Conservation (phyloP, 2,113 vertebrate genomes). For the Tylochromis polylepis region DNA sequence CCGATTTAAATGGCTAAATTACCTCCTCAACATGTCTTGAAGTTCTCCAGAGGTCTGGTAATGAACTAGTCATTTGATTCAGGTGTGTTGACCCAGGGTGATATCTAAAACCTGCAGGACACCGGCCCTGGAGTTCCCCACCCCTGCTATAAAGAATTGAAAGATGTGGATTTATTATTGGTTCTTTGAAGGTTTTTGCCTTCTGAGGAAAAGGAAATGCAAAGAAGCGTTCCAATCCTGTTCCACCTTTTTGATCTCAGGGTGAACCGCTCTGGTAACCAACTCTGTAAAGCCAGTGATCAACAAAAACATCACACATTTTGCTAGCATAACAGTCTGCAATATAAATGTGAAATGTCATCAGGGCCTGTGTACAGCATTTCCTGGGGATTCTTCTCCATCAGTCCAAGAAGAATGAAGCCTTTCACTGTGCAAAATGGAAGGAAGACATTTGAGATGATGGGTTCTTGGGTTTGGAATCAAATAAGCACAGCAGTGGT, state of each 20-base stretch:
- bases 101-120: too few species aligned
- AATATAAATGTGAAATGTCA: background rate
- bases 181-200: background rate
- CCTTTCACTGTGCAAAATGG: background rate
- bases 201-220: background rate
- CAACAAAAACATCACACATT: background rate
- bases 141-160: background rate
- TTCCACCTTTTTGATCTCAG: background rate
- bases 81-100: too few species aligned
- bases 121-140: too few species aligned
- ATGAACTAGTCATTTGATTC: too few species aligned
- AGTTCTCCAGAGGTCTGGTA: too few species aligned
- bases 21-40: too few species aligned
- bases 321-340: background rate
- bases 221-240: background rate
- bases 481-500: conserved; percentile 42
- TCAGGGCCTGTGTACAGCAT: background rate
- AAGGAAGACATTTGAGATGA: conserved; percentile 15
- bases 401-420: background rate
- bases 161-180: background rate
- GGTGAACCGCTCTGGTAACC: background rate
- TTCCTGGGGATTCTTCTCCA: background rate
- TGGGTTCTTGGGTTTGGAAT: conserved; percentile 38
- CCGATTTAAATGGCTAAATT: too few species aligned
- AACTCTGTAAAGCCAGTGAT: background rate